Conservation (phyloP, 2,113 vertebrate genomes). For the Pseudois nayaur region DNA sequence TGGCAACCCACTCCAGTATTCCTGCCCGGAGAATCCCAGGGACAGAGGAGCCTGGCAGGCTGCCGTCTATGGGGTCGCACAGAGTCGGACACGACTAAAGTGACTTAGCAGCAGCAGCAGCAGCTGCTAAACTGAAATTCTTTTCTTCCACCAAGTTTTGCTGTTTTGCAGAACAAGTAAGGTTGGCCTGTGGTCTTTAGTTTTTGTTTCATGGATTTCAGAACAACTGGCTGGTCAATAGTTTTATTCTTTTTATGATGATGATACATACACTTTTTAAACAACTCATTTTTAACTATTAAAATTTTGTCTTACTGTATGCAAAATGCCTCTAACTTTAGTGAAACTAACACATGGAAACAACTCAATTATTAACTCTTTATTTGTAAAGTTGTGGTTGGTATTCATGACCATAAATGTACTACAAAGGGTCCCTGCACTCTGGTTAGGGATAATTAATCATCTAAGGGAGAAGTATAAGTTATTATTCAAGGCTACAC, state of each 20-base stretch:
- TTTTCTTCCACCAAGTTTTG: neutral
- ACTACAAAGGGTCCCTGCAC: neutral
- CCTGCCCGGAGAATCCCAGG: neutral
- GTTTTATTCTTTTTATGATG: neutral
- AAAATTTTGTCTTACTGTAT: neutral
- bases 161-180: neutral
- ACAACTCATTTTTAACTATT: constrained; percentile 4
- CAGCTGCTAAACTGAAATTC: neutral
- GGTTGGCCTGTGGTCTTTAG: neutral
- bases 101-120: neutral
- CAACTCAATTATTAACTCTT: neutral
- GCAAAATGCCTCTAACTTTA: neutral
- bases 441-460: neutral
- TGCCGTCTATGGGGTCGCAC: neutral
- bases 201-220: neutral
- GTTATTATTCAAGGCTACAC: neutral
- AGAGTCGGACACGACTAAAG: neutral
- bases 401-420: neutral
- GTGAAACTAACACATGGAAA: neutral
- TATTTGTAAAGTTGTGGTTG: neutral
- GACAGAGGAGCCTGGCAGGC: neutral
- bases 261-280: neutral
- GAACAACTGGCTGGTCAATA: neutral
- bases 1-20: neutral
- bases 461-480: neutral